A percentile compares a stretch with the other conserved stretches of the same genome.
These are phyloP conservation scores for Abrostola triplasia DNA, from an alignment of 2,888 invertebrate genomes.

Conservation along the genomic window DNA sequence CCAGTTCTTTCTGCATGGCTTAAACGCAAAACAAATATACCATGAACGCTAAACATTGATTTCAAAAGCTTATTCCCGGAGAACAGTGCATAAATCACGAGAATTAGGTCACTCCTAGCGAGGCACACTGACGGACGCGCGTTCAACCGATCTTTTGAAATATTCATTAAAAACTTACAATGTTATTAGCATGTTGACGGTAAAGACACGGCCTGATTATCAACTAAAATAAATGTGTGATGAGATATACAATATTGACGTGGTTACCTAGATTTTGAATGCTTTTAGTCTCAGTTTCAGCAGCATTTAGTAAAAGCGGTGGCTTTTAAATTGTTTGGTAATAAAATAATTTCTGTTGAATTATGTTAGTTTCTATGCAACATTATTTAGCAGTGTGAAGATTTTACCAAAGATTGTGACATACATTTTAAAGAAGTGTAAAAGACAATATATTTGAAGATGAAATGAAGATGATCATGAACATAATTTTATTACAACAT, in stretches of 20 bases:
- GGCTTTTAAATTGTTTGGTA: too few species aligned
- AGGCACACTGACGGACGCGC: conserved; percentile 32
- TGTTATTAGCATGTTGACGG: conserved; percentile 52
- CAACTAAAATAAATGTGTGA: conserved; percentile 31
- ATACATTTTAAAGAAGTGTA: too few species aligned
- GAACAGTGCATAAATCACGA: conserved; percentile 63
- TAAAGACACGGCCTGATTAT: conserved; percentile 47
- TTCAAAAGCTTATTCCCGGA: conserved; percentile 67
- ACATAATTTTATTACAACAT: background rate
- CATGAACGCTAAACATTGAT: conserved; percentile 58
- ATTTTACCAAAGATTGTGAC: too few species aligned
- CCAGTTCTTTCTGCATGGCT: conserved; percentile 23
- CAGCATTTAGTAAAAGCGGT: too few species aligned
- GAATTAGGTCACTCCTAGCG: conserved; percentile 67
- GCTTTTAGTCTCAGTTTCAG: too few species aligned
- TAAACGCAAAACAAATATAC: conserved; percentile 42
- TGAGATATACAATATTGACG: conserved; percentile 15
- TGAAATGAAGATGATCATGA: too few species aligned
- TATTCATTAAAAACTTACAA: conserved; percentile 52
- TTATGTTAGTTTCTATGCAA: too few species aligned
- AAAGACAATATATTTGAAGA: too few species aligned
- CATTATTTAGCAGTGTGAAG: too few species aligned
- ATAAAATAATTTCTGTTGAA: too few species aligned
- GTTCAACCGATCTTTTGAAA: conserved; percentile 32
- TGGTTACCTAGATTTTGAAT: too few species aligned